These are phyloP conservation scores for Homarus americanus DNA, from an alignment of 1,140 invertebrate species.

Conservation along the genomic window DNA sequence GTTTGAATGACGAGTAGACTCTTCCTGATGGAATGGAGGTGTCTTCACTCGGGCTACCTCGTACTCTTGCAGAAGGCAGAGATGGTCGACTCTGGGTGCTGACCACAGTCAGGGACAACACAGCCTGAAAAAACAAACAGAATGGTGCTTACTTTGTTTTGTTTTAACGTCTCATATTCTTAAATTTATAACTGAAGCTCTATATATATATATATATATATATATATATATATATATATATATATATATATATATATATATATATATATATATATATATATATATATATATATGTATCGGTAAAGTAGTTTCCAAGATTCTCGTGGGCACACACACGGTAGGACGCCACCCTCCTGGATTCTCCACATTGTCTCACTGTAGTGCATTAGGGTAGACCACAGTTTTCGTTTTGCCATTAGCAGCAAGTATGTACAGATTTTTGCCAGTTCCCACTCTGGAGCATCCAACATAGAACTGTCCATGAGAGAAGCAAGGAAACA, in stretches of 20 bases:
- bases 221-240: background rate
- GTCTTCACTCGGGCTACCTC: background rate
- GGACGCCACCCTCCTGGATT: too few species aligned
- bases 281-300: too few species aligned
- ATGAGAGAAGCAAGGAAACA: too few species aligned
- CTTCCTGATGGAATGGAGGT: background rate
- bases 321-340: background rate
- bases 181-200: background rate
- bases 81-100: conserved; percentile 30
- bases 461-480: too few species aligned
- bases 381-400: too few species aligned
- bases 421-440: too few species aligned
- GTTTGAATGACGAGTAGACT: conserved; percentile 12
- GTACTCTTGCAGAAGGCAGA: background rate
- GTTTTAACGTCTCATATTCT: too few species aligned
- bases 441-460: too few species aligned
- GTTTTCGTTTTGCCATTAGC: too few species aligned
- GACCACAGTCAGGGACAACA: conserved; percentile 53
- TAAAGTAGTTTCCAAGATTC: too few species aligned
- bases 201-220: background rate
- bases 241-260: background rate
- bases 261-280: background rate
- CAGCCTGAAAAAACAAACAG: conserved; percentile 57
- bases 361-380: too few species aligned
- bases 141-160: too few species aligned